Base-by-base conservation (phyloP, 2,113 vertebrate species). In the Myotis lucifugus region DNA sequence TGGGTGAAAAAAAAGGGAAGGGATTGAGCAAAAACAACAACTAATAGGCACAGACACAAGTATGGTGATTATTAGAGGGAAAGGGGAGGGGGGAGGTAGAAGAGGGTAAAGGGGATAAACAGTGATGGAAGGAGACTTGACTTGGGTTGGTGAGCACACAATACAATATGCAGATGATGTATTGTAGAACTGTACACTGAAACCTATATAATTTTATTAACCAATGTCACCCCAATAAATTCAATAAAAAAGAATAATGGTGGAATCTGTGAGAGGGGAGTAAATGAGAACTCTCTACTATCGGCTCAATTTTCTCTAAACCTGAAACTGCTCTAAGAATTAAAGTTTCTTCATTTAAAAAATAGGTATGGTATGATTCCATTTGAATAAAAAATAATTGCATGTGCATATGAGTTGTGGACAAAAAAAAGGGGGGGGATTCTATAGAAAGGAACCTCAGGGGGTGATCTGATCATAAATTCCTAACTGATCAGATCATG, bases 311-410 rank as follows among this genome's bases (percentile, higher is more conserved):
- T 77, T 92, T 77, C 54, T 72, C n/a, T 46, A 91, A 90, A 23
- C 11, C 32, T 87, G 40, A 90, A 81, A 29, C 73, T 40, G 9
- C 29, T n/a, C 14, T 64, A 70, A 50, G 23, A 82, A 79, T 66
- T 32, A 56, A 90, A 83, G 42, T 34, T 29, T 40, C 12, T 23
- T 76, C 18, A n/a, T 77, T 88, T 29, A 11, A 48, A 77, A 82
- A 70, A 32, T 25, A 67, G 21, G 59, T 48, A 37, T 19, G 6
- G 10, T 87, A 85, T 14, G n/a, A 56, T 64, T 88, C 48, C 27
- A 25, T 73, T 25, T 29, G 52, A 42, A 69, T 77, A 25, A 96
- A 84, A 90, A 70, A 50, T 52, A 72, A 74, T 84, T 48, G 23
- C 48, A 17, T 27, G 2, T 54, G 8, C 48, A 17, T 69, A 8